phyloP scores from a whole-genome alignment of 2,888 invertebrate species.

The Catocala fraxini region DNA sequence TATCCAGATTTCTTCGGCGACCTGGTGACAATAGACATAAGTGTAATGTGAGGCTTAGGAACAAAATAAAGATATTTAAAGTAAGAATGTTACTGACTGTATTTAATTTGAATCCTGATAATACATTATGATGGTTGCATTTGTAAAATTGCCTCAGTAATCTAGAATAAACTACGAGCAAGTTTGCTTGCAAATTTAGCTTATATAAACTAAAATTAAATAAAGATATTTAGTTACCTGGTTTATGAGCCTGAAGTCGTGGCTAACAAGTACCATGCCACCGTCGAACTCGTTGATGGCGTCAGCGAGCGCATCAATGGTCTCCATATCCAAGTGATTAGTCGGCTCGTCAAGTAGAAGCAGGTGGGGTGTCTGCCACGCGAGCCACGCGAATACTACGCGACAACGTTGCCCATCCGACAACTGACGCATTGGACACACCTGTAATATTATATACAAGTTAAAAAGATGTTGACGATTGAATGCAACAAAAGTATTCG shows the following conservation, averaged over 20 bases:
- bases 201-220: too few relatives aligned
- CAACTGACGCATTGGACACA: conserved; percentile 97
- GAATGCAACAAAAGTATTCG: too few relatives aligned
- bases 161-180: too few relatives aligned
- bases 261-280: conserved; percentile 99
- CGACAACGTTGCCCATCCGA: conserved; percentile 99
- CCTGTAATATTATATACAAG: conserved; percentile 79
- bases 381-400: conserved; percentile 99
- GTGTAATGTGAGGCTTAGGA: too few relatives aligned
- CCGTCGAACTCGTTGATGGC: conserved; percentile 99
- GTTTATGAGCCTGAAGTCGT: conserved; percentile 99
- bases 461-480: too few relatives aligned
- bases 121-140: too few relatives aligned
- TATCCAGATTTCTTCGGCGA: conserved; percentile 99
- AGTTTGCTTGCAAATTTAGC: too few relatives aligned
- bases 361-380: conserved; percentile 98
- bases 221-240: conserved; percentile 89
- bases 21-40: conserved; percentile 85
- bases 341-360: conserved; percentile 94
- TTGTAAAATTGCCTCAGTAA: too few relatives aligned
- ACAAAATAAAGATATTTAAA: neutral
- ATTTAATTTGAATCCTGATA: too few relatives aligned
- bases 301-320: conserved; percentile 99
- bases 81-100: neutral
- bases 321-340: conserved; percentile 99